Conservation (phyloP, 1,140 invertebrate genomes). For the Aradophagus sp. region DNA sequence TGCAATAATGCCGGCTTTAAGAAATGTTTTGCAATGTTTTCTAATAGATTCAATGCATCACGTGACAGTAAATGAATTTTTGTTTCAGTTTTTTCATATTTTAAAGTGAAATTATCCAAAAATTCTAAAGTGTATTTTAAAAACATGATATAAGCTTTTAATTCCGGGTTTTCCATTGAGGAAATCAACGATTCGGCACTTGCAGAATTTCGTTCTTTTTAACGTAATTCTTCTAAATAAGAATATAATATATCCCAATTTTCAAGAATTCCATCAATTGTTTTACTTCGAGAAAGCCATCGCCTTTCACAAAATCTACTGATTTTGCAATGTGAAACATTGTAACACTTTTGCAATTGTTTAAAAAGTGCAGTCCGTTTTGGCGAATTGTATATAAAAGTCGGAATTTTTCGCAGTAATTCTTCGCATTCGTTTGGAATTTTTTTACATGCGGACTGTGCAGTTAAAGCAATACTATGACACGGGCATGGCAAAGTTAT, state of each 20-base stretch:
- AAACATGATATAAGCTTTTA: constrained; percentile 12
- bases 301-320: constrained; percentile 11
- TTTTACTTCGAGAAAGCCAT: constrained; percentile 3
- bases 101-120: constrained; percentile 10
- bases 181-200: neutral
- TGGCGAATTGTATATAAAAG: constrained; percentile 5
- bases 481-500: constrained; percentile 43
- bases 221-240: constrained; percentile 7
- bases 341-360: neutral
- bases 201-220: constrained; percentile 8
- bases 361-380: constrained; percentile 3
- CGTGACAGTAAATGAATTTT: constrained; percentile 20
- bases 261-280: constrained; percentile 1
- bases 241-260: constrained; percentile 5
- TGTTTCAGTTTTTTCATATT: constrained; percentile 27
- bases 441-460: constrained; percentile 33
- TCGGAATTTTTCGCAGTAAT: constrained; percentile 1
- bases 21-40: constrained; percentile 8
- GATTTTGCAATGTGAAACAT: neutral
- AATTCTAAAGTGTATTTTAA: constrained; percentile 3
- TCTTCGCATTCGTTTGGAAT: neutral
- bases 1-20: constrained; percentile 2
- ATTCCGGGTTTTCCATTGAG: neutral
- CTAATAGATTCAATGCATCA: constrained; percentile 6
- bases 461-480: constrained; percentile 45